These are phyloP conservation scores for Plutella xylostella DNA, from an alignment of 2,888 invertebrate genomes.

Conservation along the genomic window DNA sequence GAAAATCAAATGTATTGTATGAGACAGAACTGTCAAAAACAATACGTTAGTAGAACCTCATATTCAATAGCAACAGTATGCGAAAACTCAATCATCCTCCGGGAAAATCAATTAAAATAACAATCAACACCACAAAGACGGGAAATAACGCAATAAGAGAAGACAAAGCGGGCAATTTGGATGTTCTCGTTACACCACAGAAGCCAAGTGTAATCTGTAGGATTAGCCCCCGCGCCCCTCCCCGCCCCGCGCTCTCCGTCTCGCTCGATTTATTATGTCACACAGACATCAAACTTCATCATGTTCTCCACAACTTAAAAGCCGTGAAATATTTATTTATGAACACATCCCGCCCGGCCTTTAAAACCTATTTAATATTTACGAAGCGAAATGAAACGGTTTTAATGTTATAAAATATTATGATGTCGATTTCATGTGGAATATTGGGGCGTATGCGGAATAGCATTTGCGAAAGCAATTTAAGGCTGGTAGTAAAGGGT, in stretches of 20 bases:
- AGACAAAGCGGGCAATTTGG: conserved; percentile 13
- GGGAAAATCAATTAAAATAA: no score
- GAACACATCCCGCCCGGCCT: neutral
- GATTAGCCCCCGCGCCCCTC: conserved; percentile 18
- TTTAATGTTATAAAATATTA: no score
- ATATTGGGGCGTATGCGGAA: conserved; percentile 16
- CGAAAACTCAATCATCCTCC: no score
- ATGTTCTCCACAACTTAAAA: neutral
- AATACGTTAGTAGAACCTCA: no score
- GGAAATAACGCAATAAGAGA: conserved; percentile 2
- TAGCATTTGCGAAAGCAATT: conserved; percentile 25
- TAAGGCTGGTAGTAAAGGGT: conserved; percentile 24
- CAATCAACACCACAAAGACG: no score
- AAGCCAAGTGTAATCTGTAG: conserved; percentile 18
- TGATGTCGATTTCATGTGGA: no score
- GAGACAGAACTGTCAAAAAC: no score
- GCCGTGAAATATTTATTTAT: neutral
- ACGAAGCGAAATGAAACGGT: neutral
- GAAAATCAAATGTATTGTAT: no score
- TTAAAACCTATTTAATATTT: no score
- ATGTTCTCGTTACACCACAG: conserved; percentile 15
- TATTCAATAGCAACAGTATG: no score
- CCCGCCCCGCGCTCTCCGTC: neutral
- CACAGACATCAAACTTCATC: no score
- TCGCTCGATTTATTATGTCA: no score